Percentiles rank a stretch among this genome's conserved stretches.
Evolutionary conservation across 2,113 vertebrate species (phyloP).

Genomic region (Tragelaphus strepsiceros): DNA sequence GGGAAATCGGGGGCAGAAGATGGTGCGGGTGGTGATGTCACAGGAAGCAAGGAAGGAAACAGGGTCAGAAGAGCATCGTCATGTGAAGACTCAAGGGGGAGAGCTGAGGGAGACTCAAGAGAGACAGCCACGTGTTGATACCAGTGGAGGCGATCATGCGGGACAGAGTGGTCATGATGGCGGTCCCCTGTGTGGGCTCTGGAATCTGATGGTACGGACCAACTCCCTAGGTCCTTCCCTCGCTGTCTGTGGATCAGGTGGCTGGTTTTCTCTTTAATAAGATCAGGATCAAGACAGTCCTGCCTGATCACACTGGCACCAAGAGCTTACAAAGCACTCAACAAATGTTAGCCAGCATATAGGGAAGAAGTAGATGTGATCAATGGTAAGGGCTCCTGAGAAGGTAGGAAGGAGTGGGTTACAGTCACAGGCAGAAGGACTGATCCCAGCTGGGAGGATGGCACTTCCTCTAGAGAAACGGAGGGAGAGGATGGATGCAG

Average conservation of each 20-base stretch:
- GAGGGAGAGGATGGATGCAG: not conserved
- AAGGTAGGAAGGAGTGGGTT: not conserved
- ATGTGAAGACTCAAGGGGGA: rapidly evolving
- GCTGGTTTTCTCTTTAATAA: not conserved
- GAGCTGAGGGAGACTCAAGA: not conserved
- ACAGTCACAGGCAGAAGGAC: not conserved
- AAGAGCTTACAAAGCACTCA: not conserved
- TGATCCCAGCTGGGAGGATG: not conserved
- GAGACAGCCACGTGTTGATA: rapidly evolving
- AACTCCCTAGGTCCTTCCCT: not conserved
- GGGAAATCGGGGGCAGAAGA: rapidly evolving
- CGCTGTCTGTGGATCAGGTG: rapidly evolving
- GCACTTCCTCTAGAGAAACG: not conserved
- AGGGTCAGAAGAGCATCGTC: not conserved
- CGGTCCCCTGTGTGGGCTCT: rapidly evolving
- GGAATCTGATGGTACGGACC: rapidly evolving
- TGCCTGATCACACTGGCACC: not conserved
- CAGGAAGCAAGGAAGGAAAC: not conserved
- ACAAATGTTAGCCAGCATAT: not conserved
- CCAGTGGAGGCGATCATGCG: rapidly evolving
- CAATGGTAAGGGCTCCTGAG: not conserved
- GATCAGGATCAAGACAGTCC: not conserved
- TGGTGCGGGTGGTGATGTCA: not conserved
- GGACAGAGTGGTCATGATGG: rapidly evolving
- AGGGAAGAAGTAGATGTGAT: not conserved